These are phyloP conservation scores for human DNA, from an alignment of 2,113 vertebrate genomes.

Conservation along the genomic window GRCh38 chr17:51722001-51722500, in stretches of 20 bases:
- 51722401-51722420: background rate
- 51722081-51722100: background rate
- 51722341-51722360: background rate
- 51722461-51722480: background rate
- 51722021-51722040: background rate
- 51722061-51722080: background rate
- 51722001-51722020: background rate
- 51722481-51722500: background rate
- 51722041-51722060: no score
- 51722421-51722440: background rate
- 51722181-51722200: background rate
- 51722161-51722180: background rate
- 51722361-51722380: background rate
- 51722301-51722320: background rate
- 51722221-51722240: constrained; percentile 14
- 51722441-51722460: background rate
- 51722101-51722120: background rate
- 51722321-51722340: background rate
- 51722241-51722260: background rate
- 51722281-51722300: background rate
- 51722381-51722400: background rate
- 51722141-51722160: background rate
- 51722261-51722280: background rate
- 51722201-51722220: background rate
- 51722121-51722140: background rate